phyloP scores from a whole-genome alignment of 2,888 invertebrate species.

The Gnatocerus cornutus region DNA sequence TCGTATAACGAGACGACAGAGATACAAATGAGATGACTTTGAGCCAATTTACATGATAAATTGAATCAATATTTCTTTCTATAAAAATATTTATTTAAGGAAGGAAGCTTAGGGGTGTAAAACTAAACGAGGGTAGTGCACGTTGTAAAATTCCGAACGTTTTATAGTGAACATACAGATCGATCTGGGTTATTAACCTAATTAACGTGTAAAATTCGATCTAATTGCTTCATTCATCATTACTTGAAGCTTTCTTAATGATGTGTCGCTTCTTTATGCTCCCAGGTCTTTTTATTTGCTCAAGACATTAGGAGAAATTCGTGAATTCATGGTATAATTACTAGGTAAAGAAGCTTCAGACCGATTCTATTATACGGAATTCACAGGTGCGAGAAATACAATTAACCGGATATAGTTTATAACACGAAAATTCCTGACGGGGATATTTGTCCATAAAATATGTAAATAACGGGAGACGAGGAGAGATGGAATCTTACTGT shows the following conservation, averaged over 20 bases:
- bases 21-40: constrained; percentile 71
- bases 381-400: constrained; percentile 56
- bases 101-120: constrained; percentile 50
- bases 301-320: constrained; percentile 42
- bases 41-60: constrained; percentile 72
- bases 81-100: constrained; percentile 72
- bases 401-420: constrained; percentile 60
- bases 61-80: constrained; percentile 72
- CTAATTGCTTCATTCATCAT: constrained; percentile 37
- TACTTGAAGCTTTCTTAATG: constrained; percentile 29
- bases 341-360: constrained; percentile 35
- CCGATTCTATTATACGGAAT: constrained; percentile 38
- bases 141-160: constrained; percentile 16
- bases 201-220: constrained; percentile 32
- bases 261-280: constrained; percentile 32
- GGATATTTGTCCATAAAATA: constrained; percentile 52
- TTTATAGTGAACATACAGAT: constrained; percentile 21
- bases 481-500: constrained; percentile 7
- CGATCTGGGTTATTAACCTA: constrained; percentile 8
- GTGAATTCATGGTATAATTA: constrained; percentile 42
- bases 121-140: constrained; percentile 39
- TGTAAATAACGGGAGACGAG: constrained; percentile 49
- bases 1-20: constrained; percentile 71
- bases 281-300: constrained; percentile 32
- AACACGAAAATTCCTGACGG: constrained; percentile 55